phyloP scores from a whole-genome alignment of 2,888 invertebrate species.

The Metacarcinus magister region DNA sequence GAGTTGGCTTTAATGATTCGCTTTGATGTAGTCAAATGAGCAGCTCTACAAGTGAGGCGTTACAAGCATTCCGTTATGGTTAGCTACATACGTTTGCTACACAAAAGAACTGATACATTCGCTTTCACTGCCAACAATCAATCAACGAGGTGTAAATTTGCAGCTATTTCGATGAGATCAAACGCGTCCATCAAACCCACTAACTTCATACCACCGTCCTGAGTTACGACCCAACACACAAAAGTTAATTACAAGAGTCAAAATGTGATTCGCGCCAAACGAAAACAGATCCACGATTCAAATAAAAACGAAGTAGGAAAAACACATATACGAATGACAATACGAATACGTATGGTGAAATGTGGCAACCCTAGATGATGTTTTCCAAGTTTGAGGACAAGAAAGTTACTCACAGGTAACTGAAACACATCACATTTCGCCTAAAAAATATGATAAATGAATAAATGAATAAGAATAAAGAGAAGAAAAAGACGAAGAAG shows the following conservation, averaged over 20 bases:
- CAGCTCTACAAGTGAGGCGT: neutral
- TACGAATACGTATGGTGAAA: too few relatives aligned
- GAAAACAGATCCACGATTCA: too few relatives aligned
- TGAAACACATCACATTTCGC: too few relatives aligned
- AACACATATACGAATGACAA: too few relatives aligned
- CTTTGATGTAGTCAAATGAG: slow-evolving; percentile 27
- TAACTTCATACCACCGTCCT: neutral
- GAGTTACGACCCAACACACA: too few relatives aligned
- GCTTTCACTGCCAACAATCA: neutral
- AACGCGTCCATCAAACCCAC: neutral
- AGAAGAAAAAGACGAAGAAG: too few relatives aligned
- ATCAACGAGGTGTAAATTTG: neutral
- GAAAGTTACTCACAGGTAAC: too few relatives aligned
- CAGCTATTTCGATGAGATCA: slow-evolving; percentile 8
- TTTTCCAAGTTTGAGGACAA: too few relatives aligned
- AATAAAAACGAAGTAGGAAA: too few relatives aligned
- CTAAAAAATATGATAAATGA: too few relatives aligned
- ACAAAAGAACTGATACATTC: neutral
- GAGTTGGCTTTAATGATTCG: neutral
- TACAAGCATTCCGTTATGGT: neutral
- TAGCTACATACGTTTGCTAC: neutral
- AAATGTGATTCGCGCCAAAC: neutral
- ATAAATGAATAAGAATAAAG: too few relatives aligned
- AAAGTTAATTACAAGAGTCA: neutral
- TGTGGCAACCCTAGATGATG: too few relatives aligned